phyloP scores from a whole-genome alignment of 2,797 vertebrate genomes.

The Onychomys torridus region DNA sequence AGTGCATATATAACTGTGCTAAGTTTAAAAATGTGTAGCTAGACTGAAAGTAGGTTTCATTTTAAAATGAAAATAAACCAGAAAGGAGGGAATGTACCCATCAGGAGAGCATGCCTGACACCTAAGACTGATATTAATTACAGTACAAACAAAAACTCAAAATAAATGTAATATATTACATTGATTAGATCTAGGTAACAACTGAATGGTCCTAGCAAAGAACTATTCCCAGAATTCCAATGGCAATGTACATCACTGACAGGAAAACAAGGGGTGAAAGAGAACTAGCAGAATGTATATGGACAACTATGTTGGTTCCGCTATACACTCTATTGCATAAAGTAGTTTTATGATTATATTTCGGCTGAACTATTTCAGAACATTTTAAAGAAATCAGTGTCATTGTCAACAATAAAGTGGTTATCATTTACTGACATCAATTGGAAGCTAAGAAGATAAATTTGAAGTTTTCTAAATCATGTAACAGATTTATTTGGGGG shows the following conservation, averaged over 20 bases:
- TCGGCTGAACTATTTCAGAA: slow-evolving; percentile 16
- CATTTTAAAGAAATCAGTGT: not conserved
- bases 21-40: slow-evolving; percentile 7
- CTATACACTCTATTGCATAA: not conserved
- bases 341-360: not conserved
- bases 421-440: not conserved
- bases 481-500: not conserved
- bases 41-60: not conserved
- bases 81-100: not conserved
- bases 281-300: not conserved
- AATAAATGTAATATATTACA: not conserved
- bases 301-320: not conserved
- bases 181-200: not conserved
- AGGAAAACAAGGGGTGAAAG: not conserved
- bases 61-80: slow-evolving; percentile 24
- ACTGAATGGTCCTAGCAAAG: not conserved
- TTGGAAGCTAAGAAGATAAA: slow-evolving; percentile 6
- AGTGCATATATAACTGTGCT: not conserved
- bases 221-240: not conserved
- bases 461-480: slow-evolving; percentile 40
- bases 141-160: not conserved
- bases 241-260: not conserved
- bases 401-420: not conserved
- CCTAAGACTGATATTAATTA: not conserved
- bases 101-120: not conserved